Evolutionary conservation across 2,113 vertebrate genomes (phyloP).

Genomic region (Mirounga angustirostris): DNA sequence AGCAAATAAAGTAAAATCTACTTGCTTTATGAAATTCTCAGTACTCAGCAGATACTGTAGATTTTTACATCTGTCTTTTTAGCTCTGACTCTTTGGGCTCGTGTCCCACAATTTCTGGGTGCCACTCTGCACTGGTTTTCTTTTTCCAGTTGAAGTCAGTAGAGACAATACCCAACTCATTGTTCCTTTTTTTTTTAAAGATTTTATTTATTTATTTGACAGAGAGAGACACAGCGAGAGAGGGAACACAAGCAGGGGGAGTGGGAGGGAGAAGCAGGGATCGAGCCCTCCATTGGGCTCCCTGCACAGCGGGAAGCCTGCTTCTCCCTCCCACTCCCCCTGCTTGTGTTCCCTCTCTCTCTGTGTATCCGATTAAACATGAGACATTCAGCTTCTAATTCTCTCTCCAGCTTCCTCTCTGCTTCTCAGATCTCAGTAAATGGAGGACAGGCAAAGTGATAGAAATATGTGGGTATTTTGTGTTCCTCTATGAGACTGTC

Average conservation of each 20-base stretch:
- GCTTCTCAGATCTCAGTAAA: background rate
- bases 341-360: too few species aligned
- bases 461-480: background rate
- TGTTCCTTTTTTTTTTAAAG: too few species aligned
- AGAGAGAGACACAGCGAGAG: too few species aligned
- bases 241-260: too few species aligned
- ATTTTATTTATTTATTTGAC: too few species aligned
- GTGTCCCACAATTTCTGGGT: background rate
- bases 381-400: background rate
- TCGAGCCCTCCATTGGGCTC: too few species aligned
- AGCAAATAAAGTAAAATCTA: background rate
- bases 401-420: background rate
- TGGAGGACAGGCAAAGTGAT: background rate
- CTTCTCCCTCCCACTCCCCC: too few species aligned
- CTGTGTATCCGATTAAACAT: background rate
- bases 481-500: background rate
- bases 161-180: background rate
- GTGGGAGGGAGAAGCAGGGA: too few species aligned
- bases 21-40: background rate
- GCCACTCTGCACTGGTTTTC: background rate
- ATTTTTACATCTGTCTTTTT: background rate
- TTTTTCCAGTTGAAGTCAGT: background rate
- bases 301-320: too few species aligned
- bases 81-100: background rate
- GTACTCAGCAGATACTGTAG: background rate